Conservation (phyloP, 1,140 invertebrate genomes). For the Psilanteris sp. region DNA sequence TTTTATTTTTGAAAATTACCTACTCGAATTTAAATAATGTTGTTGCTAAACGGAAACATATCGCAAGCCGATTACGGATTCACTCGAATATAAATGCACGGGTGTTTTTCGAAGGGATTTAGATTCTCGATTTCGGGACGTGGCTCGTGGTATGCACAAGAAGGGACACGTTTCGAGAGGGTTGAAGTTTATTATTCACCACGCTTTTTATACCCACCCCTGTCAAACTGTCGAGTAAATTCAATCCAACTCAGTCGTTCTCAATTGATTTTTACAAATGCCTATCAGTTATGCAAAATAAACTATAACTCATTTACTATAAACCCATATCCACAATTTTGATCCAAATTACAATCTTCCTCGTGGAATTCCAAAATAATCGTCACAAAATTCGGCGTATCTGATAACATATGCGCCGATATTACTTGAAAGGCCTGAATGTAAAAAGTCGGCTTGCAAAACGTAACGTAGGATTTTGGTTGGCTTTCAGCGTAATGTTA, state of each 20-base stretch:
- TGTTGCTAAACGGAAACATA: constrained; percentile 10
- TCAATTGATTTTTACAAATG: constrained; percentile 60
- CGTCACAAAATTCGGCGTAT: too few relatives aligned
- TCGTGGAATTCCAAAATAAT: too few relatives aligned
- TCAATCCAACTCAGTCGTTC: constrained; percentile 76
- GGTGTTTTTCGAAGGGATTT: constrained; percentile 53
- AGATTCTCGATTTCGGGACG: constrained; percentile 62
- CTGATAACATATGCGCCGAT: too few relatives aligned
- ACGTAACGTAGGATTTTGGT: too few relatives aligned
- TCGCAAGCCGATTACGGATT: constrained; percentile 45
- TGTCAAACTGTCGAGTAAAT: constrained; percentile 78
- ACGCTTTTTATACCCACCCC: constrained; percentile 76
- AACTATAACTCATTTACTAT: too few relatives aligned
- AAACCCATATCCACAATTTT: too few relatives aligned
- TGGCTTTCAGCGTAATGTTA: constrained; percentile 1
- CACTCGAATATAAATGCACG: constrained; percentile 32
- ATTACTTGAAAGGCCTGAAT: too few relatives aligned
- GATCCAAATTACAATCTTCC: too few relatives aligned
- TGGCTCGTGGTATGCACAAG: constrained; percentile 68
- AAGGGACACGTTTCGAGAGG: constrained; percentile 76
- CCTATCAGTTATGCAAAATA: constrained; percentile 7
- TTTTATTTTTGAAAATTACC: background rate
- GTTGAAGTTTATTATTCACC: constrained; percentile 78
- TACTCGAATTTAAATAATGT: constrained; percentile 20
- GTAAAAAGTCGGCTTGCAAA: too few relatives aligned